These are phyloP conservation scores for Diprion similis DNA, from an alignment of 1,140 invertebrate species.

Conservation along the genomic window DNA sequence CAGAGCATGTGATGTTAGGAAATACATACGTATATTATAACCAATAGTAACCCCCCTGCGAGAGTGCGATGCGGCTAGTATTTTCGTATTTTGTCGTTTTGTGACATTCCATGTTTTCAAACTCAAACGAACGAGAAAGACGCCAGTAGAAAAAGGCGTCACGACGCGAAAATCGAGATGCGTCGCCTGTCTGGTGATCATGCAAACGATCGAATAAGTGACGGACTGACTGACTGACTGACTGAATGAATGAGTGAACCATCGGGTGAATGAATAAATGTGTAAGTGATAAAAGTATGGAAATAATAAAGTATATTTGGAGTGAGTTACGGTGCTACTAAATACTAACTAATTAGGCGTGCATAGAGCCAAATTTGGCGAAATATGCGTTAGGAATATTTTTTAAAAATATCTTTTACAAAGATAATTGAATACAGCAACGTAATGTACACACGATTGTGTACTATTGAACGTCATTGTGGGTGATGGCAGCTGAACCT, in stretches of 20 bases:
- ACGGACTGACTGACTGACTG: too few relatives aligned
- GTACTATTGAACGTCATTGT: not conserved
- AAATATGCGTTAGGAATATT: not conserved
- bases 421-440: not conserved
- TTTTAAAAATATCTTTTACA: not conserved
- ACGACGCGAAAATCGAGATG: too few relatives aligned
- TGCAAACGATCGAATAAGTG: too few relatives aligned
- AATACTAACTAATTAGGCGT: too few relatives aligned
- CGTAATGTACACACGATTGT: too few relatives aligned
- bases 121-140: constrained; percentile 23
- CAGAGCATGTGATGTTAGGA: constrained; percentile 52
- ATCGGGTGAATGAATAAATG: too few relatives aligned
- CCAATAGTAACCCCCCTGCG: constrained; percentile 22
- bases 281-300: too few relatives aligned
- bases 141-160: too few relatives aligned
- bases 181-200: too few relatives aligned
- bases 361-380: not conserved
- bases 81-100: constrained; percentile 43
- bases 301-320: too few relatives aligned
- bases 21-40: constrained; percentile 36
- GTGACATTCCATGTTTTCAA: constrained; percentile 55
- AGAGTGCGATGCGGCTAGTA: constrained; percentile 26
- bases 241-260: too few relatives aligned
- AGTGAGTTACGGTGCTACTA: too few relatives aligned
- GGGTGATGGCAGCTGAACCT: constrained; percentile 4